phyloP scores from a whole-genome alignment of 2,888 invertebrate species.

The Drosophila ezoana region DNA sequence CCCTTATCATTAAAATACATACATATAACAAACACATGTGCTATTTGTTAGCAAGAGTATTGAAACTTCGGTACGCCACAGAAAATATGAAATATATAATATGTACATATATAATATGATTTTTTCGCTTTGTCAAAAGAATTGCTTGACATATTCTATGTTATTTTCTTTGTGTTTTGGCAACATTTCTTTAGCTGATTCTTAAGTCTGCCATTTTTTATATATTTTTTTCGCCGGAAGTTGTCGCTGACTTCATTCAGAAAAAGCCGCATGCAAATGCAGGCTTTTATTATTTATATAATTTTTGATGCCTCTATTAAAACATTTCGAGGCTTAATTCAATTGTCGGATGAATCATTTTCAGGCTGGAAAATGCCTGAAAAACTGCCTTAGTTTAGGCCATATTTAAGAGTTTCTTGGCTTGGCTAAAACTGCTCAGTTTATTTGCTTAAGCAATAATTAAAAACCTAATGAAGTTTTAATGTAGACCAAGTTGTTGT shows the following conservation, averaged over 20 bases:
- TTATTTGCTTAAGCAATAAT: slow-evolving; percentile 44
- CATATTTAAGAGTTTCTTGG: too few species aligned
- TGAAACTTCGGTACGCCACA: too few species aligned
- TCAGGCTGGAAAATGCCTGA: background rate
- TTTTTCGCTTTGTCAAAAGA: too few species aligned
- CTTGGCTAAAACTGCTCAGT: background rate
- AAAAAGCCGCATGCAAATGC: slow-evolving; percentile 32
- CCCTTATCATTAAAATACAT: too few species aligned
- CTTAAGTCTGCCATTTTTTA: background rate
- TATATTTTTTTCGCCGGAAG: slow-evolving; percentile 28
- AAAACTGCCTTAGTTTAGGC: background rate
- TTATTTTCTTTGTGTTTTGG: too few species aligned
- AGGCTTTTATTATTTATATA: slow-evolving; percentile 6
- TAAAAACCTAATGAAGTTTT: slow-evolving; percentile 66
- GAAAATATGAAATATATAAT: too few species aligned
- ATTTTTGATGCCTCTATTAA: background rate
- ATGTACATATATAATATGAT: too few species aligned
- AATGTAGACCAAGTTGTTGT: slow-evolving; percentile 44
- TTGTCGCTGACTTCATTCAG: slow-evolving; percentile 39
- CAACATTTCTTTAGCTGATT: too few species aligned
- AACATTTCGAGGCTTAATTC: slow-evolving; percentile 5
- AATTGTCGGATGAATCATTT: slow-evolving; percentile 2
- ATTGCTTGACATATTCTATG: too few species aligned
- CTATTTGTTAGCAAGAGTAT: too few species aligned
- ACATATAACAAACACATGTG: too few species aligned